phyloP scores from a whole-genome alignment of 2,888 invertebrate species.

The Smittia sp. region DNA sequence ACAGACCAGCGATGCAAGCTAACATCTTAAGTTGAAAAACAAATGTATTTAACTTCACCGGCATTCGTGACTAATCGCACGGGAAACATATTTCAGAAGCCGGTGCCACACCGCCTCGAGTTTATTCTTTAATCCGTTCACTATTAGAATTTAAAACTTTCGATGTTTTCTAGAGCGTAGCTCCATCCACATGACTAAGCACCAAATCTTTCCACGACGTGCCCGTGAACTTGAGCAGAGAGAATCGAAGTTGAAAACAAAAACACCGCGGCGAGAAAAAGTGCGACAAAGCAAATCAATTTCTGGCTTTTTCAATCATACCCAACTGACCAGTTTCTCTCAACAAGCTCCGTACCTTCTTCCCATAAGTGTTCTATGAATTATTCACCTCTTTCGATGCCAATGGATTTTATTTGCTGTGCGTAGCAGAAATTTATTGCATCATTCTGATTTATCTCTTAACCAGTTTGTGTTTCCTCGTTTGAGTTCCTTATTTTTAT shows the following conservation, averaged over 20 bases:
- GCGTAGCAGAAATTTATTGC: too few species aligned
- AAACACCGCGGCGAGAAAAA: background rate
- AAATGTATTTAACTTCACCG: background rate
- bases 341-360: background rate
- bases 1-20: background rate
- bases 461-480: slow-evolving; percentile 1
- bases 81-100: background rate
- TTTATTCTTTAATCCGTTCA: background rate
- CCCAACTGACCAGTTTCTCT: too few species aligned
- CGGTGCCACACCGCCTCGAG: background rate
- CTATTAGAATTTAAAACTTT: background rate
- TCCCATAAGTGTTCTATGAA: slow-evolving; percentile 21
- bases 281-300: background rate
- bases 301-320: background rate
- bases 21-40: background rate
- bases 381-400: slow-evolving; percentile 19
- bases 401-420: too few species aligned
- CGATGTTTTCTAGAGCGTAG: slow-evolving; percentile 7
- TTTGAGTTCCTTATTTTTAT: background rate
- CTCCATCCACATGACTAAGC: background rate
- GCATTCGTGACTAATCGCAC: background rate
- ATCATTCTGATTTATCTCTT: background rate
- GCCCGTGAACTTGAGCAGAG: slow-evolving; percentile 20
- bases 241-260: background rate
- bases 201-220: background rate